Evolutionary conservation across 2,113 vertebrate species (phyloP), one percentile per base, ranked within the genome.

Genomic region (Lophius piscatorius): DNA sequence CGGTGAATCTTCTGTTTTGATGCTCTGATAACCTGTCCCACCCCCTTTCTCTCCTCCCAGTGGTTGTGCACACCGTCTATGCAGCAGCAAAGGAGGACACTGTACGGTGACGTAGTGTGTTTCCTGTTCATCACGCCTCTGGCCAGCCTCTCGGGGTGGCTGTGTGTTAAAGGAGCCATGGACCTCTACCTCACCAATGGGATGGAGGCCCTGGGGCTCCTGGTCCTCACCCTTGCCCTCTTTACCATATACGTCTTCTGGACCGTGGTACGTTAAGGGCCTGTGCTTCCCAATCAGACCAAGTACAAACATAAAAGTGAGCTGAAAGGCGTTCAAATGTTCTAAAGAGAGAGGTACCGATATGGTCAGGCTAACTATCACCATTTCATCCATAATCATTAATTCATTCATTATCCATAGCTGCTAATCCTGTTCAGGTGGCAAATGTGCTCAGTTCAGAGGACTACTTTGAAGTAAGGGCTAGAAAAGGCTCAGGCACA

Each of bases 51-150:
- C 2, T 38, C 11, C 33, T n/a, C 16, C 14, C 5, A 10, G 90
- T 91, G 90, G 90, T 63, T 89, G 42, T 70, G 69, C n/a, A 59
- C 83, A 33, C 78, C 88, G 0, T 67, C 85, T 38, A 51, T 82
- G 66, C 84, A 81, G 58, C 82, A 80, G 51, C 88, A 90, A 78
- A 69, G 89, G 63, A 67, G 82, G 38, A 88, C 87, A 0, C 65
- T 91, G 54, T 85, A 72, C 5, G 82, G 88, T 0, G 90, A 91
- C 1, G 48, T 23, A 0, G 49, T 88, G 52, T 90, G 90, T 39
- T 91, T 91, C 76, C 80, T 91, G 26, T 81, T 90, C 80, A 90
- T 91, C 73, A 90, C 87, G 0, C 88, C 90, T 0, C 74, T 91
- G 22, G 90, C 90, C 33, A 73, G 82, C 41, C 70, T 91, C 36